Base-by-base conservation (phyloP, 2,888 invertebrate species). In the Folsomia manolachei region DNA sequence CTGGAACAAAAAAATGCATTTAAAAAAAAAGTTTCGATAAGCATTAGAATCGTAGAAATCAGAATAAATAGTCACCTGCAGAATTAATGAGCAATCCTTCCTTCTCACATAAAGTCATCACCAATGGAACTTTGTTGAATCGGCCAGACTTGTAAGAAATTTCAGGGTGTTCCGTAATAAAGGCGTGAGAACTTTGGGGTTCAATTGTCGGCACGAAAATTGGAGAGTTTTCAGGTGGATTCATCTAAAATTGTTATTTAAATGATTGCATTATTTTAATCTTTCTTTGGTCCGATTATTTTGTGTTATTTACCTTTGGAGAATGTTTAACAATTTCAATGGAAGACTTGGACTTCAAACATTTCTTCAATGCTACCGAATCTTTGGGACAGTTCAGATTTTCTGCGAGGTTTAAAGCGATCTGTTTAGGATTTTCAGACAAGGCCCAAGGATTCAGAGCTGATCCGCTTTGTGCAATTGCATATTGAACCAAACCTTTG, bases 381-480 rank as follows among this genome's bases (percentile, higher is more conserved):
- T 71, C 26, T 2, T 18, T 26, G 0, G 75, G 68, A 61, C 75
- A 75, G 19, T 27, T 26, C 2, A 75, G 27, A 19, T 56, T 39
- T 7, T 63, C 51, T 0, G 72, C 75, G 64, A 75, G 64, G 26
- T 56, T 63, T 2, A 69, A n/a, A 2, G 72, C 70, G 1, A 14
- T 1, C 24, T 18, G 14, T 21, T 63, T 52, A 23, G 75, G 72
- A 19, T 70, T 53, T 27, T 70, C 70, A n/a, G 63, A 24, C n/a
- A 75, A 53, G n/a, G 75, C 52, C 75, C 72, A 72, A 1, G 63
- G 63, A 63, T 75, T 69, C 19, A 72, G 69, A 1, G 72, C 25
- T n/a, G 70, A 61, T 39, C 72, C 75, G 53, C 69, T 69, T 61
- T 72, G 70, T n/a, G 68, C 72, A 18, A 72, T 72, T 2, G 75